Percentiles rank a stretch among this genome's conserved stretches.
Conservation (phyloP, 1,140 invertebrate genomes). For the Zaprionus gabonicus region DNA sequence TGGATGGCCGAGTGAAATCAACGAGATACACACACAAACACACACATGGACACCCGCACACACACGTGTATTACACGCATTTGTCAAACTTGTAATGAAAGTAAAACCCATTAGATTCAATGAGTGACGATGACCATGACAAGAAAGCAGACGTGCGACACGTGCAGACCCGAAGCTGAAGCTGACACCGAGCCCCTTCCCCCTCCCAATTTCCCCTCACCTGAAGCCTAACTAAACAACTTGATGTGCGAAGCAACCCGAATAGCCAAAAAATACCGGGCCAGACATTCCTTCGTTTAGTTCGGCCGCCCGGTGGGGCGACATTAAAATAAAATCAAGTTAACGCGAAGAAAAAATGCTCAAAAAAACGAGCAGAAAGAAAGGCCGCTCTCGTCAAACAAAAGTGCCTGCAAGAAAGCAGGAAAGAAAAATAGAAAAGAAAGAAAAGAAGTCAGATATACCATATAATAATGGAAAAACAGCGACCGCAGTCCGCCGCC, state of each 20-base stretch:
- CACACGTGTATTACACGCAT: constrained; percentile 4
- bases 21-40: constrained; percentile 1
- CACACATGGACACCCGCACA: background rate
- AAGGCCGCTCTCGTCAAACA: constrained; percentile 30
- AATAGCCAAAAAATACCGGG: constrained; percentile 6
- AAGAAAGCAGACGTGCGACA: constrained; percentile 67
- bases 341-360: constrained; percentile 48
- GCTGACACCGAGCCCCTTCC: background rate
- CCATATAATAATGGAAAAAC: constrained; percentile 24
- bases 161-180: constrained; percentile 30
- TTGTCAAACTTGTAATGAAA: constrained; percentile 69
- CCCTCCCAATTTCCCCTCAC: background rate
- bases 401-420: constrained; percentile 10
- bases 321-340: constrained; percentile 79
- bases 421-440: constrained; percentile 14
- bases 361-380: constrained; percentile 28
- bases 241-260: constrained; percentile 7
- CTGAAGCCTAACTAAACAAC: background rate
- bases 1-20: constrained; percentile 15
- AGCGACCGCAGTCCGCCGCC: constrained; percentile 25
- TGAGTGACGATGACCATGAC: constrained; percentile 61
- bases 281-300: constrained; percentile 24
- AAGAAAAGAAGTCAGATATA: constrained; percentile 4
- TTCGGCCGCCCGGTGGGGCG: constrained; percentile 15
- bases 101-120: constrained; percentile 79